Percentiles rank a stretch among this genome's conserved stretches.
These are phyloP conservation scores for Pollenia angustigena DNA, from an alignment of 2,888 invertebrate genomes.

Conservation along the genomic window DNA sequence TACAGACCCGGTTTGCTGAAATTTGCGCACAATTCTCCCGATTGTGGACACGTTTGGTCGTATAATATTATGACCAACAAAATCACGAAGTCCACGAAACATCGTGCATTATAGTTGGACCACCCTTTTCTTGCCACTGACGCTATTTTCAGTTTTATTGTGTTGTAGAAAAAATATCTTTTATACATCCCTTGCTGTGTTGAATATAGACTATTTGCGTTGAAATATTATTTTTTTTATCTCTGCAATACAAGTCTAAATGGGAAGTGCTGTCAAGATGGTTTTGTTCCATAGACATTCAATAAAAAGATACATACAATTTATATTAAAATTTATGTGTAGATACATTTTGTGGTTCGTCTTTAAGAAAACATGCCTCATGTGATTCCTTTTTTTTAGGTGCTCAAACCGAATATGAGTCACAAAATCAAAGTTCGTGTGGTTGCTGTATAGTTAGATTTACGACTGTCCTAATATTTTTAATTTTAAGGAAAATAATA, in stretches of 20 bases:
- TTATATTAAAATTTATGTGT: slow-evolving; percentile 35
- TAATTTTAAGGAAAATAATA: background rate
- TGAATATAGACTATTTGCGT: background rate
- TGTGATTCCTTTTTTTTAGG: background rate
- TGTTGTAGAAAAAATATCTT: slow-evolving; percentile 8
- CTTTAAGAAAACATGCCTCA: background rate
- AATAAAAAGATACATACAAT: background rate
- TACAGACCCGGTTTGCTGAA: too few relatives aligned
- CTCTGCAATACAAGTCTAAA: slow-evolving; percentile 8
- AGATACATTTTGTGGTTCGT: background rate
- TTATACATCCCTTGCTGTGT: background rate
- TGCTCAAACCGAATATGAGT: slow-evolving; percentile 5
- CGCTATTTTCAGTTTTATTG: slow-evolving; percentile 29
- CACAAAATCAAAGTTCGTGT: background rate
- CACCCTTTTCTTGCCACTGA: background rate
- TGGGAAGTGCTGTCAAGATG: slow-evolving; percentile 31
- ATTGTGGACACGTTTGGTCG: too few relatives aligned
- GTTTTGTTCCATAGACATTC: slow-evolving; percentile 27
- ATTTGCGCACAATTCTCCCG: too few relatives aligned
- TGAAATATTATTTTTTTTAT: background rate
- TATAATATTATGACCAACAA: too few relatives aligned
- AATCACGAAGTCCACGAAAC: too few relatives aligned
- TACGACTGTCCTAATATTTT: slow-evolving; percentile 19
- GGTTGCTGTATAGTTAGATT: slow-evolving; percentile 26
- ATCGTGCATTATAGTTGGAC: too few relatives aligned